Evolutionary conservation across 2,113 vertebrate species (phyloP), one percentile per base, ranked within the genome.

Genomic region (Periophthalmus modestus): DNA sequence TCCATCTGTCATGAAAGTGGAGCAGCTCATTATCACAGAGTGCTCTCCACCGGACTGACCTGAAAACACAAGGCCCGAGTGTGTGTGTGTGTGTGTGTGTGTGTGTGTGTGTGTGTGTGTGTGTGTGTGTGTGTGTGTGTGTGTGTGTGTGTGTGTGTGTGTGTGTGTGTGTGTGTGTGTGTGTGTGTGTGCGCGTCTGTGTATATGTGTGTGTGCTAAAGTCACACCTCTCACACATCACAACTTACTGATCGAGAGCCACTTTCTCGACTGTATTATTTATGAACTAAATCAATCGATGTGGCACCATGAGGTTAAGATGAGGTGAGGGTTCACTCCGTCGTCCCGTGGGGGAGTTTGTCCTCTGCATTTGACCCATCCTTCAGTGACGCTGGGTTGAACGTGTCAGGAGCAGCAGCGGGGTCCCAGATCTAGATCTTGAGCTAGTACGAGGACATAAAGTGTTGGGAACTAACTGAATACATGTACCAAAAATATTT

Each of bases 1-100:
- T 94, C 93, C 93, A 93, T 93, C 90, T 92, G 92, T 88, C 83
- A 81, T 92, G 91, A 93, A 93, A 94, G 88, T 88, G 82, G 92
- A 93, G 92, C 92, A 92, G 85, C 88, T 93, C 90, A 91, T 93
- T 93, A 93, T 80, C 68, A 66, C 84, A 82, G 79, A 91, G 91
- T 92, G 92, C 89, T 92, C 86, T 85, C 87, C 68, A 46, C 86
- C 86, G 89, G 87, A 80, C 80, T 93, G 90, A 91, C 89, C 92
- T 89, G 82, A 90, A 93, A 91, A 90, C 81, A 89, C 79, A 71
- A 86, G 72, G 69, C 66, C 68, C 3, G 73, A 5, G 62, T n/a
- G 68, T 19, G 54, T 70, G 66, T 36, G 66, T 54, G 65, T 68
- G 74, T 73, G 69, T 80, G 62, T 19, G 63, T 19, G 47, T 67